Evolutionary conservation across 2,113 vertebrate genomes (phyloP).

Genomic region (Arvicanthis niloticus): DNA sequence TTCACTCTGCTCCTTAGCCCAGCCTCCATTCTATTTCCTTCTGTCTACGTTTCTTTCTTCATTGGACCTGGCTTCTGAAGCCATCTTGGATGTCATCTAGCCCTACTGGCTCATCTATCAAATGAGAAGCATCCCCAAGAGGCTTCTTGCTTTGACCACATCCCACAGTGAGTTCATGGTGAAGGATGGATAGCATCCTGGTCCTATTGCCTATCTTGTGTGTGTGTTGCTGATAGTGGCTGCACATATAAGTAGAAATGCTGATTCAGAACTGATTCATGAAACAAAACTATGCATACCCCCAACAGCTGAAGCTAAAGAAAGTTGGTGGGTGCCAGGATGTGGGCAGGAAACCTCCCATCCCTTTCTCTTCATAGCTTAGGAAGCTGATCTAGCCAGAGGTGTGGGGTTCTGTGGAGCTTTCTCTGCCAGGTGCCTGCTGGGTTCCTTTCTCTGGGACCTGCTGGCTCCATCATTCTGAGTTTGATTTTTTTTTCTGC

Average conservation of each 20-base stretch:
- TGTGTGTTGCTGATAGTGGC: background rate
- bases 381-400: background rate
- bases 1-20: fast-evolving
- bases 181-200: background rate
- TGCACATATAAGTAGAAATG: slow-evolving; percentile 6
- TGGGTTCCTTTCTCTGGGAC: background rate
- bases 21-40: too few species aligned
- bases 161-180: background rate
- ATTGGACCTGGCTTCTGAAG: background rate
- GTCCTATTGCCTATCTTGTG: background rate
- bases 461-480: background rate
- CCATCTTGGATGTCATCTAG: background rate
- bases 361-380: background rate
- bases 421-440: background rate
- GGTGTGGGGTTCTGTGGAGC: fast-evolving
- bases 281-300: background rate
- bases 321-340: background rate
- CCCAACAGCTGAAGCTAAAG: background rate
- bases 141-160: background rate
- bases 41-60: background rate
- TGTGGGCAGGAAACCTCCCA: background rate
- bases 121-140: background rate
- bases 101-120: background rate
- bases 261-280: background rate
- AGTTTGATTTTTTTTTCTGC: slow-evolving; percentile 1